A percentile compares a stretch with the other conserved stretches of the same genome.
Conservation (phyloP, 92 coral and sea anemone genomes). For the Porites cylindrica region DNA sequence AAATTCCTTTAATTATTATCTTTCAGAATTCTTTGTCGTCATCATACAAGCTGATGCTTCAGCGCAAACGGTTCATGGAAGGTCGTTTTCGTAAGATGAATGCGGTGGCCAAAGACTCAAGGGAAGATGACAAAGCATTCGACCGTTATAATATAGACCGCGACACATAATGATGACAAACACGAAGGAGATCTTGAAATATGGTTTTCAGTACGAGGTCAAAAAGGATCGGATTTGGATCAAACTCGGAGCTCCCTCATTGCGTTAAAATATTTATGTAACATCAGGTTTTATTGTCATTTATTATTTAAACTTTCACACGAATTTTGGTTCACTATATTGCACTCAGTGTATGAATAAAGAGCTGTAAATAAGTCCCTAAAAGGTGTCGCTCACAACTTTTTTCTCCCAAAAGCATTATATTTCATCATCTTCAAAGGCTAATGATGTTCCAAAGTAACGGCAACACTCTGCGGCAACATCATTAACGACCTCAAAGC, state of each 20-base stretch:
- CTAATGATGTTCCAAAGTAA: too few relatives aligned
- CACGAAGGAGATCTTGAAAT: not conserved
- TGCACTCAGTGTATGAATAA: not conserved
- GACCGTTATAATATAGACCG: not conserved
- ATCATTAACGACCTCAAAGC: too few relatives aligned
- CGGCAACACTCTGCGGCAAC: too few relatives aligned
- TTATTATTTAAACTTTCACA: not conserved
- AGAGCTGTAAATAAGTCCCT: not conserved
- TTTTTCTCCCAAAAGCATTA: not conserved
- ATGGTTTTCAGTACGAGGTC: not conserved
- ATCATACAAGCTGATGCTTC: not conserved
- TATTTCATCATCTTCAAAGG: not conserved
- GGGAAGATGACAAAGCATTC: not conserved
- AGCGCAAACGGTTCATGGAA: conserved; percentile 26
- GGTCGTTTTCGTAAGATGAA: not conserved
- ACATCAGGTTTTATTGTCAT: not conserved
- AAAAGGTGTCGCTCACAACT: not conserved
- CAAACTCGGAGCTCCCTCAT: not conserved
- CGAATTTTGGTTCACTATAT: not conserved
- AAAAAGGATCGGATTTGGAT: not conserved
- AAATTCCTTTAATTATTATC: not conserved
- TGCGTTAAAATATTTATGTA: not conserved
- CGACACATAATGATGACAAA: not conserved
- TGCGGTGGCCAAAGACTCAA: conserved; percentile 3
- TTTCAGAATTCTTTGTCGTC: conserved; percentile 1